Conservation (phyloP, 1,140 invertebrate genomes). For the Papilio glaucus region DNA sequence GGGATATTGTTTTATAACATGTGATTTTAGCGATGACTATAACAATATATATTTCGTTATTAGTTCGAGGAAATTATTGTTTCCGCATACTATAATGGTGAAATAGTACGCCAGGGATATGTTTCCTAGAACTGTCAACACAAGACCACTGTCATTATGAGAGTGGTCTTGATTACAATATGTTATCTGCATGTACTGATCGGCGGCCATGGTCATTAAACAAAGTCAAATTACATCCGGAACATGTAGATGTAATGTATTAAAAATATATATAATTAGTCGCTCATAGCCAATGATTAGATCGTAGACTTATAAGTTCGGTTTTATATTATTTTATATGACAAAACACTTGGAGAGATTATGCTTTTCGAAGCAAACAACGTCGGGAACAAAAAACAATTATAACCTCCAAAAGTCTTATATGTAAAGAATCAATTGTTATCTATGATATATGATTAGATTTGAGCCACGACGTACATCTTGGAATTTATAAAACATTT, state of each 20-base stretch:
- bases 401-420: too few relatives aligned
- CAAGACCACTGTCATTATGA: slow-evolving; percentile 15
- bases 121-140: slow-evolving; percentile 19
- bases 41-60: background rate
- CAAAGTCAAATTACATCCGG: slow-evolving; percentile 12
- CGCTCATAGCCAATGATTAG: background rate
- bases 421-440: too few relatives aligned
- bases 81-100: slow-evolving; percentile 2
- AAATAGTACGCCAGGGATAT: background rate
- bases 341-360: too few relatives aligned
- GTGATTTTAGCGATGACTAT: background rate
- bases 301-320: too few relatives aligned
- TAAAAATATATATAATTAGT: background rate
- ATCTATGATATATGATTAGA: too few relatives aligned
- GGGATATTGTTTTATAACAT: too few relatives aligned
- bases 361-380: too few relatives aligned
- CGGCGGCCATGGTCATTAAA: slow-evolving; percentile 15
- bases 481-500: too few relatives aligned
- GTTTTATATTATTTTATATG: too few relatives aligned
- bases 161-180: slow-evolving; percentile 39
- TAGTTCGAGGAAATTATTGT: background rate
- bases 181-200: slow-evolving; percentile 34
- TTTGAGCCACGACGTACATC: too few relatives aligned
- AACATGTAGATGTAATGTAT: slow-evolving; percentile 1
- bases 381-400: too few relatives aligned